A percentile compares a stretch with the other conserved stretches of the same genome.
phyloP scores from a whole-genome alignment of 2,888 invertebrate genomes.

The Acrobasis consociella region DNA sequence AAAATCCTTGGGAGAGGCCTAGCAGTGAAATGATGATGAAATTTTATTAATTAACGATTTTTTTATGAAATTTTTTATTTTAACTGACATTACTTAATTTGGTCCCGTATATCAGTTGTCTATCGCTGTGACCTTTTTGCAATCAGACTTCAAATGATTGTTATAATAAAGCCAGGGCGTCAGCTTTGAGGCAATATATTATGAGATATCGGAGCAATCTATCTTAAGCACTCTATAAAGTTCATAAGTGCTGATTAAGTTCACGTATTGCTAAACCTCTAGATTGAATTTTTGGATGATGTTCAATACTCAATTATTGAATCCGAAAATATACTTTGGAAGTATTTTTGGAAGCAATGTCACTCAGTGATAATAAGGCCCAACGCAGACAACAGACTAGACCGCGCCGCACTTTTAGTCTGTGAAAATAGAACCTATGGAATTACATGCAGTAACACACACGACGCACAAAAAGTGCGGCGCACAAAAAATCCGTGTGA shows the following conservation, averaged over 20 bases:
- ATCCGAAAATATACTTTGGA: neutral
- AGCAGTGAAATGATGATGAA: no score
- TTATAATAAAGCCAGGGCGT: slow-evolving; percentile 33
- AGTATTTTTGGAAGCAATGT: neutral
- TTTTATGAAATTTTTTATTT: no score
- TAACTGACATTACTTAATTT: neutral
- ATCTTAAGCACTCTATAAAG: slow-evolving; percentile 34
- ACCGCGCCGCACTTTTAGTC: no score
- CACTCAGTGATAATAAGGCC: neutral
- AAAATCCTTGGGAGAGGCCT: no score
- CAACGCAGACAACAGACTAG: no score
- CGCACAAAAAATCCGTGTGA: no score
- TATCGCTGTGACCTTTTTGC: slow-evolving; percentile 51
- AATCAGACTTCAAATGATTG: slow-evolving; percentile 35
- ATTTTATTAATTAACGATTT: no score
- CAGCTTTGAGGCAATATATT: slow-evolving; percentile 31
- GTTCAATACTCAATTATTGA: neutral
- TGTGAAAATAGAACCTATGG: no score
- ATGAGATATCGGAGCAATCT: slow-evolving; percentile 31
- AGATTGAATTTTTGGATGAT: slow-evolving; percentile 1
- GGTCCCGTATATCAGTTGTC: slow-evolving; percentile 37
- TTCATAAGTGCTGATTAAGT: slow-evolving; percentile 29
- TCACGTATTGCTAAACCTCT: neutral
- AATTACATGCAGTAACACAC: no score
- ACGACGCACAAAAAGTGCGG: no score